Conservation (phyloP, 2,113 vertebrate species). For the Sapayoa aenigma region DNA sequence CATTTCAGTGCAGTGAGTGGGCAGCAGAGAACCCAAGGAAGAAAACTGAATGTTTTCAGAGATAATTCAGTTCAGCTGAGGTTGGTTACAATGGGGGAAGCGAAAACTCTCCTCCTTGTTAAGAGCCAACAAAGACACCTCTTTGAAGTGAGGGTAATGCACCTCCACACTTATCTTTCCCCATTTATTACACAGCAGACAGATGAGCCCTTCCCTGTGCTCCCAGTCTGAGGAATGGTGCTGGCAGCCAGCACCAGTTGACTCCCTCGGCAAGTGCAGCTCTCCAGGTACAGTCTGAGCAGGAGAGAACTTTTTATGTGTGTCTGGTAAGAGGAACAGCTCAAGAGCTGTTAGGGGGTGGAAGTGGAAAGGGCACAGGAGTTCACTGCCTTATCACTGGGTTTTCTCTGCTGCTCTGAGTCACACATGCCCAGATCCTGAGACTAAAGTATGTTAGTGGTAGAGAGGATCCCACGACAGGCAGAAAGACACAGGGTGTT, state of each 20-base stretch:
- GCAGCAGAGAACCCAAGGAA: not conserved
- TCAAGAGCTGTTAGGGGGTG: slow-evolving; percentile 38
- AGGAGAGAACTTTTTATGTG: not conserved
- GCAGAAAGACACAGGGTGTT: not conserved
- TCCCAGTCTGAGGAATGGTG: not conserved
- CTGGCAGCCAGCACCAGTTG: not conserved
- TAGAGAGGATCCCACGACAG: not conserved
- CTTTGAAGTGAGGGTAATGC: slow-evolving; percentile 8
- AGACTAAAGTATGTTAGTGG: slow-evolving; percentile 27
- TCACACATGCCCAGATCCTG: slow-evolving; percentile 15
- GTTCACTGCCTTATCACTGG: slow-evolving; percentile 40
- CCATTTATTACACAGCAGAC: slow-evolving; percentile 49
- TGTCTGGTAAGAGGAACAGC: slow-evolving; percentile 10
- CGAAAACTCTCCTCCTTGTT: not conserved
- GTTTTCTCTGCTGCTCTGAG: slow-evolving; percentile 24
- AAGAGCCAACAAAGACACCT: not conserved
- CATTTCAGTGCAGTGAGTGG: not conserved
- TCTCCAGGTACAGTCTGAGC: slow-evolving; percentile 15
- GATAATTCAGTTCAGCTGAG: not conserved
- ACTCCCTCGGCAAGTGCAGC: not conserved
- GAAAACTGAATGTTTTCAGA: not conserved
- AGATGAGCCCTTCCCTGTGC: slow-evolving; percentile 6
- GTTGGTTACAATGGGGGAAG: not conserved
- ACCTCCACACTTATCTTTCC: slow-evolving; percentile 39
- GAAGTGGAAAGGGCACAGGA: slow-evolving; percentile 45